Conservation (phyloP, 2,113 vertebrate species). For the Hepsetus odoe region DNA sequence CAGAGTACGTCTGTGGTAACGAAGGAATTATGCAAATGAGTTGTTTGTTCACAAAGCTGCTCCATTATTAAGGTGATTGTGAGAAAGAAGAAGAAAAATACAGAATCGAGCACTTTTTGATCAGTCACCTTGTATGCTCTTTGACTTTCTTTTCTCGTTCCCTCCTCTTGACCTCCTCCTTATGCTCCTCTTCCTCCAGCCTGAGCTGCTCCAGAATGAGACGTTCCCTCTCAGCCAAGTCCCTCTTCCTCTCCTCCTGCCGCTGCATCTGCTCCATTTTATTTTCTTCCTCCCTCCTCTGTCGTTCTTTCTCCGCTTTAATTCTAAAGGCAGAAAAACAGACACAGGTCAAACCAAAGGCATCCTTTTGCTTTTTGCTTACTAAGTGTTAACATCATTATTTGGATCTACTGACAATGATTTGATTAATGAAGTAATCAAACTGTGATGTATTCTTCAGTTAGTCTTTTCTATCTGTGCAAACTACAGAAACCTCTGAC, state of each 20-base stretch:
- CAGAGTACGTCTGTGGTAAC: too few relatives aligned
- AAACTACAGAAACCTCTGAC: too few relatives aligned
- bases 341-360: not conserved
- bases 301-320: constrained; percentile 83
- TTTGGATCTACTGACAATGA: too few relatives aligned
- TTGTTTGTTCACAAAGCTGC: too few relatives aligned
- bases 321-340: constrained; percentile 72
- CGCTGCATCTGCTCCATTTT: constrained; percentile 56
- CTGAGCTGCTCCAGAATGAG: constrained; percentile 72
- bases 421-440: too few relatives aligned
- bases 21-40: too few relatives aligned
- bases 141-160: constrained; percentile 69
- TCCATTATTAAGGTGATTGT: not conserved
- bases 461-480: too few relatives aligned
- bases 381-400: too few relatives aligned
- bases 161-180: constrained; percentile 55
- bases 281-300: constrained; percentile 78
- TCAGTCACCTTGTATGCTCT: constrained; percentile 73
- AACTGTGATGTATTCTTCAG: too few relatives aligned
- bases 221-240: constrained; percentile 64
- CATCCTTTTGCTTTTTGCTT: not conserved
- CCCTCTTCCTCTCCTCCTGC: constrained; percentile 47
- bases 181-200: constrained; percentile 73
- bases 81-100: not conserved
- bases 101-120: too few relatives aligned